Conservation (phyloP, 2,888 invertebrate genomes). For the Gortyna flavago region DNA sequence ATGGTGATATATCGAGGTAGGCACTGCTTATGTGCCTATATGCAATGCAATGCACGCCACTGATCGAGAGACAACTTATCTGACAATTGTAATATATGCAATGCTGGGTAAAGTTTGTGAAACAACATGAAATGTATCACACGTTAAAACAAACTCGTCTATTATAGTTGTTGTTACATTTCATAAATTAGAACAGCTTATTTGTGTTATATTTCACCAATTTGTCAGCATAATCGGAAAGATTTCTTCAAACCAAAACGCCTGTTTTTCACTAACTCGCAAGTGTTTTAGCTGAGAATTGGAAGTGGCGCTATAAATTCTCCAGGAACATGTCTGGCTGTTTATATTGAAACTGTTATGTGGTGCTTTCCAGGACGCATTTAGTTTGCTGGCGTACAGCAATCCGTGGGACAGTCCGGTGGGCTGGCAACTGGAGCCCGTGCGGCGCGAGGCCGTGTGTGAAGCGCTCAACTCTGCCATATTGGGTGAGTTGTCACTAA, state of each 20-base stretch:
- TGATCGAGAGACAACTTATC: neutral
- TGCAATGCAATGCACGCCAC: too few relatives aligned
- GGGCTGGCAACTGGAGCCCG: conserved; percentile 98
- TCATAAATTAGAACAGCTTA: neutral
- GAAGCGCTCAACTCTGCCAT: conserved; percentile 99
- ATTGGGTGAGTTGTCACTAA: conserved; percentile 91
- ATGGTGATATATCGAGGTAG: too few relatives aligned
- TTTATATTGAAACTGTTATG: neutral
- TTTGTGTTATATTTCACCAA: neutral
- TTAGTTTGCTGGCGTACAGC: conserved; percentile 98
- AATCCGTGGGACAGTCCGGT: conserved; percentile 99
- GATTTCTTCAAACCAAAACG: neutral
- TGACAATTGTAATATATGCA: neutral
- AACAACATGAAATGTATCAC: neutral
- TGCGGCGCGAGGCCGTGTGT: conserved; percentile 98
- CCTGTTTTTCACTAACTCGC: neutral
- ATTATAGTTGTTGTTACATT: neutral
- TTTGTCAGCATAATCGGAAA: too few relatives aligned
- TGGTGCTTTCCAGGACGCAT: conserved; percentile 95
- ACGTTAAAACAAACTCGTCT: neutral
- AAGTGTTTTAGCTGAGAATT: neutral
- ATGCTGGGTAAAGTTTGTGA: neutral
- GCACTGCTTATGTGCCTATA: too few relatives aligned
- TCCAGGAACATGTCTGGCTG: neutral
- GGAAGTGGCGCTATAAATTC: neutral